Base-by-base conservation (phyloP, 2,113 vertebrate genomes). In the Plectropomus leopardus region DNA sequence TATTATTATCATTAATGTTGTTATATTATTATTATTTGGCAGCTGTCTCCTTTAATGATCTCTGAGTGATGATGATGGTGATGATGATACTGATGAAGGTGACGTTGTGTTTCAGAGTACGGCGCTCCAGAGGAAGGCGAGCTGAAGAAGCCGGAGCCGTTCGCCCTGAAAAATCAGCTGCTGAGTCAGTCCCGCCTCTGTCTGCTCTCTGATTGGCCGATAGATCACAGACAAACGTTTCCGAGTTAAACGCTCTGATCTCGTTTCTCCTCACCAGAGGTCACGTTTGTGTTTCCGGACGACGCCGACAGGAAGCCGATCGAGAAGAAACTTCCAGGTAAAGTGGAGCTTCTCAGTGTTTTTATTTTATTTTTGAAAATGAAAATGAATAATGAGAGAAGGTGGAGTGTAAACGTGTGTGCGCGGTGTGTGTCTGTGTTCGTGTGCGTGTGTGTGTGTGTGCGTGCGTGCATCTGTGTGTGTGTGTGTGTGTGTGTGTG, bases 241-340 rank as follows among this genome's bases (percentile, higher is more conserved):
- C 5, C 14, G 47, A 2, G 17, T 32, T 40, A 11, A 40, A 40
- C 8, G 1, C 15, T 15, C 21, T 45, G n/a, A 81, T 14, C 11
- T 72, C 59, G 70, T 55, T 73, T 69, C 70, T 67, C 80, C 19
- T 64, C 53, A 15, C 69, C 91, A 93, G 98, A 94, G 72, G 68
- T 99, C 24, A 96, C 91, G 0, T 98, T 99, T 74, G 94, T 94
- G 55, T 99, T 95, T 86, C 97, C 96, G 3, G 94, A 96, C 10
- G 93, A 93, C 5, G 70, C 89, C 0, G 95, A 95, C 15, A 91
- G 94, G 53, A 93, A 93, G 63, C 92, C 95, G 3, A 77, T 97
- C 4, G 93, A 96, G 76, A 99, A 97, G 84, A 97, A 96, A 54
- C 93, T 99, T 44, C 98, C 97, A 92, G 96, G 98, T 99, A 94